phyloP scores from a whole-genome alignment of 1,140 invertebrate species.

The Hyphantria cunea region DNA sequence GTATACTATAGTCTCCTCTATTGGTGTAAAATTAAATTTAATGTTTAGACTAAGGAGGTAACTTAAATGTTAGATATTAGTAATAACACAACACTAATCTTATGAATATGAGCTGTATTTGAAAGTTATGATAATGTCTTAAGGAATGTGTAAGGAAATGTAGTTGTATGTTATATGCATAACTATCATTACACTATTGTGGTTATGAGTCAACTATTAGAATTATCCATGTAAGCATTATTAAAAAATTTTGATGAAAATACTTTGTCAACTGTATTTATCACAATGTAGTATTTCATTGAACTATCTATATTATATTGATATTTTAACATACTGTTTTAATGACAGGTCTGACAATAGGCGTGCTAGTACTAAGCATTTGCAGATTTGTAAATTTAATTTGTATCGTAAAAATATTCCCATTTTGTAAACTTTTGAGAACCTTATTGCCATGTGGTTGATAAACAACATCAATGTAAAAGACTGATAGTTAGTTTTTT shows the following conservation, averaged over 20 bases:
- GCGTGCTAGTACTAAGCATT: constrained; percentile 61
- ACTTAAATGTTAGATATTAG: constrained; percentile 18
- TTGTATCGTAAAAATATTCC: constrained; percentile 41
- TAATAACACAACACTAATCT: constrained; percentile 66
- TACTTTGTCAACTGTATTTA: no score
- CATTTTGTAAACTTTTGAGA: constrained; percentile 80
- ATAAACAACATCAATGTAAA: constrained; percentile 82
- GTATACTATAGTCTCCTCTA: constrained; percentile 22
- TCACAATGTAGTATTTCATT: constrained; percentile 1
- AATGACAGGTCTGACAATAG: constrained; percentile 64
- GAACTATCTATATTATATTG: constrained; percentile 1
- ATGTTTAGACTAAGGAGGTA: constrained; percentile 19
- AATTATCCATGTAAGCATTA: constrained; percentile 15
- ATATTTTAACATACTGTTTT: constrained; percentile 8
- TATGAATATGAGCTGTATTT: constrained; percentile 77
- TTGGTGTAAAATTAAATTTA: constrained; percentile 7
- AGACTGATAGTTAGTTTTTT: constrained; percentile 83
- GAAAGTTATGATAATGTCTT: constrained; percentile 42
- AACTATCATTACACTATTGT: constrained; percentile 10
- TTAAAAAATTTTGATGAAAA: no score
- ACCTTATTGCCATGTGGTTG: constrained; percentile 76
- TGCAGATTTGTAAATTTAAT: constrained; percentile 38
- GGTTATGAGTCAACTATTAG: constrained; percentile 25
- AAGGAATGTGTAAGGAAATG: constrained; percentile 32
- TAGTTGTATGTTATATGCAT: constrained; percentile 25